A percentile compares a stretch with the other conserved stretches of the same genome.
Evolutionary conservation across 1,140 invertebrate species (phyloP).

Genomic region (Drosophila bocki): DNA sequence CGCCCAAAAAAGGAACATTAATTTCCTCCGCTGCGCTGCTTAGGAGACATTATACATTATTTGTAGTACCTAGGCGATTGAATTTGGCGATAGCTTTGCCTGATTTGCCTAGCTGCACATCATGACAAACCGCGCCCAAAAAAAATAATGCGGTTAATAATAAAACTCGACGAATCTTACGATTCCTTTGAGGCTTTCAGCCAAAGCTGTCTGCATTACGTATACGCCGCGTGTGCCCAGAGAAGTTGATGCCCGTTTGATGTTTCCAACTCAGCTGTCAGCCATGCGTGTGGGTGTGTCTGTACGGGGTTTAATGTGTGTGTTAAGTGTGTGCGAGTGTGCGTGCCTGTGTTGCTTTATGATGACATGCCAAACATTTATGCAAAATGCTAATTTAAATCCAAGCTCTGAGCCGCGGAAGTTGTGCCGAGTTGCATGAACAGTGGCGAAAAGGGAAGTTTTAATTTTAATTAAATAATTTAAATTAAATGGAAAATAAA

Average conservation of each 20-base stretch:
- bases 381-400: conserved; percentile 81
- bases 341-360: conserved; percentile 61
- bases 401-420: conserved; percentile 51
- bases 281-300: conserved; percentile 6
- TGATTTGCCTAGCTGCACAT: conserved; percentile 50
- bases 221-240: conserved; percentile 71
- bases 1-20: conserved; percentile 78
- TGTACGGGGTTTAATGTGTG: conserved; percentile 25
- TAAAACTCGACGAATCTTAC: conserved; percentile 33
- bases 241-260: conserved; percentile 59
- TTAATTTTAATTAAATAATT: background rate
- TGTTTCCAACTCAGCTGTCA: conserved; percentile 50
- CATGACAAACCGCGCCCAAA: conserved; percentile 10
- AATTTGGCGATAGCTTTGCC: conserved; percentile 64
- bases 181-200: conserved; percentile 47
- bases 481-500: background rate
- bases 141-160: conserved; percentile 2
- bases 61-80: conserved; percentile 61
- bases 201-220: conserved; percentile 54
- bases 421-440: conserved; percentile 26
- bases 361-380: conserved; percentile 79
- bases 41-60: conserved; percentile 57
- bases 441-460: conserved; percentile 25
- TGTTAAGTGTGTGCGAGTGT: conserved; percentile 28
- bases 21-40: conserved; percentile 65